Conservation (phyloP, 37 sponge, comb jelly and placozoan species). For the Axinella damicornis region DNA sequence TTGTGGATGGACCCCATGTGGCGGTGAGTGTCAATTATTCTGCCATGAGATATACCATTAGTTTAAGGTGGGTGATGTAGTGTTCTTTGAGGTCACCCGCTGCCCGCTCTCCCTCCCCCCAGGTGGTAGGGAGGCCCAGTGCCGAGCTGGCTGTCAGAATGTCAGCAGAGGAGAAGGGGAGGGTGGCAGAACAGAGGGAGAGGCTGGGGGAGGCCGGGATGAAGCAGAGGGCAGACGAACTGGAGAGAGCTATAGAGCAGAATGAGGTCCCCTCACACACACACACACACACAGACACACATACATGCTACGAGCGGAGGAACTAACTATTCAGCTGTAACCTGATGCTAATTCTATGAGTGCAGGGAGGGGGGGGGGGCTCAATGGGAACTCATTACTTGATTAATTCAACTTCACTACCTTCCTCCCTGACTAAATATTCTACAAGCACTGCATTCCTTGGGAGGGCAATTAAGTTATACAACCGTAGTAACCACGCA, state of each 20-base stretch:
- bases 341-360: too few relatives aligned
- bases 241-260: constrained; percentile 67
- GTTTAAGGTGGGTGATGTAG: too few relatives aligned
- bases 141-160: constrained; percentile 63
- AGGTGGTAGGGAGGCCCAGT: constrained; percentile 88
- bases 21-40: constrained; percentile 34
- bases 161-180: constrained; percentile 71
- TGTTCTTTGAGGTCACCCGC: neutral
- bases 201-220: constrained; percentile 80
- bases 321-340: too few relatives aligned
- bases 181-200: constrained; percentile 60
- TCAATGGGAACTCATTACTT: too few relatives aligned
- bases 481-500: too few relatives aligned
- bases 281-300: neutral
- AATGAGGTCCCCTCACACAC: constrained; percentile 65
- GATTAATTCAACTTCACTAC: too few relatives aligned
- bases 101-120: constrained; percentile 18
- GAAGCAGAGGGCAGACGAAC: constrained; percentile 39
- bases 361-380: too few relatives aligned
- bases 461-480: too few relatives aligned
- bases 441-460: too few relatives aligned
- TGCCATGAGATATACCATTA: too few relatives aligned
- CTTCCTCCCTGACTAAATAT: too few relatives aligned
- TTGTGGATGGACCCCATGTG: constrained; percentile 69
- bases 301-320: too few relatives aligned